Conservation (phyloP, 1,140 invertebrate genomes). For the Chrysopa pallens region DNA sequence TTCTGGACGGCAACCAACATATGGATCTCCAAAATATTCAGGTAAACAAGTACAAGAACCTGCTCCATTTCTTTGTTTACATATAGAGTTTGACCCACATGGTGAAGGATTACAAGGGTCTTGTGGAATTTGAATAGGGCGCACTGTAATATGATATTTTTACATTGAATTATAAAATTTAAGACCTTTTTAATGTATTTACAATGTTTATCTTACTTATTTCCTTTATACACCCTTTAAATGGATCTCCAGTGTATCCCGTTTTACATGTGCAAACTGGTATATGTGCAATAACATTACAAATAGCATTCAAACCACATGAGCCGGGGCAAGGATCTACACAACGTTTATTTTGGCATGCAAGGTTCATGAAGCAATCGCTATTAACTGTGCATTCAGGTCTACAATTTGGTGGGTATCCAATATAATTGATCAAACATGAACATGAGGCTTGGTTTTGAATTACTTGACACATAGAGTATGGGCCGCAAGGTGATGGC, state of each 20-base stretch:
- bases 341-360: constrained; percentile 47
- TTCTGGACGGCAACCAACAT: constrained; percentile 53
- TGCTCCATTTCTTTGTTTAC: constrained; percentile 49
- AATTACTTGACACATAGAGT: constrained; percentile 39
- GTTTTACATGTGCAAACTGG: constrained; percentile 33
- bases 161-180: too few relatives aligned
- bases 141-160: constrained; percentile 17
- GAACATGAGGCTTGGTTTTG: constrained; percentile 38
- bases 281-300: constrained; percentile 42
- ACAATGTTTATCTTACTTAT: neutral
- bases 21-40: constrained; percentile 52
- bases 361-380: constrained; percentile 36
- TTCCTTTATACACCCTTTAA: constrained; percentile 25
- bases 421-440: constrained; percentile 37
- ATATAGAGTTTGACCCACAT: constrained; percentile 65
- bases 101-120: constrained; percentile 42
- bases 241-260: constrained; percentile 33
- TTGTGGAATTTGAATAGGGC: constrained; percentile 22
- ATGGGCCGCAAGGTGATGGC: constrained; percentile 47
- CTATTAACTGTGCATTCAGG: constrained; percentile 42
- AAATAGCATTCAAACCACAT: constrained; percentile 43
- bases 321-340: constrained; percentile 44
- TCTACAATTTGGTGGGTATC: constrained; percentile 40
- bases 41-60: constrained; percentile 50
- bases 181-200: too few relatives aligned